Percentiles rank a stretch among this genome's conserved stretches.
Conservation (phyloP, 2,888 invertebrate species). For the Anorthoa munda region DNA sequence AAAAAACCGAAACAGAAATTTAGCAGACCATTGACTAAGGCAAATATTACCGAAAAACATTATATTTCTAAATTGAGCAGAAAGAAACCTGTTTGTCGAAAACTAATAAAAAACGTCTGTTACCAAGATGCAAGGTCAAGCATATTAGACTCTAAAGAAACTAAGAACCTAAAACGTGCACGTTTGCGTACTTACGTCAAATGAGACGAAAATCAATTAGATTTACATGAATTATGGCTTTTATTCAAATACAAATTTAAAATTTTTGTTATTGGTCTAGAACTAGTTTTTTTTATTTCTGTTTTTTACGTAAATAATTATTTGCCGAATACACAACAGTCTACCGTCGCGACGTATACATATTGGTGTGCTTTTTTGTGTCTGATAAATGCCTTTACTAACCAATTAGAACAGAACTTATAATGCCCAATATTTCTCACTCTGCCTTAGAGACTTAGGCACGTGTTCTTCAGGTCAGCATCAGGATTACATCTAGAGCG, state of each 20-base stretch:
- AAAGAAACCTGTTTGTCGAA: constrained; percentile 1
- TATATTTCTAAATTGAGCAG: not conserved
- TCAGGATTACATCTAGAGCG: no score
- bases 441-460: not conserved
- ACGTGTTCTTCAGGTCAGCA: not conserved
- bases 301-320: not conserved
- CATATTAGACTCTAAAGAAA: constrained; percentile 11
- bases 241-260: not conserved
- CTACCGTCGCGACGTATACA: not conserved
- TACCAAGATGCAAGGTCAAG: constrained; percentile 22
- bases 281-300: not conserved
- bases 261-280: not conserved
- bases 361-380: not conserved
- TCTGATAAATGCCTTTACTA: not conserved
- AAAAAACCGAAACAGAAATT: not conserved
- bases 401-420: not conserved
- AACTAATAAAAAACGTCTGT: constrained; percentile 11
- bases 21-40: not conserved
- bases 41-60: not conserved
- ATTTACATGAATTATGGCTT: not conserved
- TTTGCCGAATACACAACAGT: not conserved
- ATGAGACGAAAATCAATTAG: constrained; percentile 16
- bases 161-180: constrained; percentile 28
- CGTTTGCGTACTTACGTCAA: constrained; percentile 23
- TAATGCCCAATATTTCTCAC: not conserved